These are phyloP conservation scores for Pluvianellus socialis DNA, from an alignment of 2,113 vertebrate species.

Conservation along the genomic window DNA sequence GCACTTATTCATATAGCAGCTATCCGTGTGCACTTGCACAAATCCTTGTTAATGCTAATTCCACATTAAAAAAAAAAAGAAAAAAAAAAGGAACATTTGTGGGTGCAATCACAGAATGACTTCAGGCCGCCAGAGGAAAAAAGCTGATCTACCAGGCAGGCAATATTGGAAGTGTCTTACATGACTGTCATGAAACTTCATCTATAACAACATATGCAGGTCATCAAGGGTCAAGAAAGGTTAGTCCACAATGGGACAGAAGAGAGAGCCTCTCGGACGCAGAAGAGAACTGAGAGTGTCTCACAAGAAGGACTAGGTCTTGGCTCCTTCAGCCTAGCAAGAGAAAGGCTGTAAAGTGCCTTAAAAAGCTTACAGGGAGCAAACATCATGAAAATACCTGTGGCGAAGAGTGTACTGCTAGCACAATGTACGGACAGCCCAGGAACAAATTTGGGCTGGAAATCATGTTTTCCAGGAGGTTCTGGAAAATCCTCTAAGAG, in stretches of 20 bases:
- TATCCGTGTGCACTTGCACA: neutral
- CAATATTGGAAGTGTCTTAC: neutral
- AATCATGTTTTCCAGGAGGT: neutral
- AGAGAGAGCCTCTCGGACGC: neutral
- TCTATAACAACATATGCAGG: too few species aligned
- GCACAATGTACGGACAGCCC: neutral
- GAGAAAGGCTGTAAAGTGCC: neutral
- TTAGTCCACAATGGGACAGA: neutral
- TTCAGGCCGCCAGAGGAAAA: neutral
- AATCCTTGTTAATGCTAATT: neutral
- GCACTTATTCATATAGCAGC: neutral
- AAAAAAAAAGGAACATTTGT: neutral
- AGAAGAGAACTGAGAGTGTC: neutral
- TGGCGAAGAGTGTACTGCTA: too few species aligned
- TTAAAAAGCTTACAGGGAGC: neutral
- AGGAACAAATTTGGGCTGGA: neutral
- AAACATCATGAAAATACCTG: neutral
- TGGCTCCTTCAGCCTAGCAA: neutral
- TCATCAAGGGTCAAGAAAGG: too few species aligned
- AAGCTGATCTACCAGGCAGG: too few species aligned
- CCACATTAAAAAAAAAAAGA: neutral
- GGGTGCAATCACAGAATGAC: neutral
- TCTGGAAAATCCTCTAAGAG: neutral
- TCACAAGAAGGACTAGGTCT: too few species aligned
- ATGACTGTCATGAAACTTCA: neutral